A percentile compares a stretch with the other conserved stretches of the same genome.
These are phyloP conservation scores for Eciton burchellii DNA, from an alignment of 1,140 invertebrate genomes.

Conservation along the genomic window DNA sequence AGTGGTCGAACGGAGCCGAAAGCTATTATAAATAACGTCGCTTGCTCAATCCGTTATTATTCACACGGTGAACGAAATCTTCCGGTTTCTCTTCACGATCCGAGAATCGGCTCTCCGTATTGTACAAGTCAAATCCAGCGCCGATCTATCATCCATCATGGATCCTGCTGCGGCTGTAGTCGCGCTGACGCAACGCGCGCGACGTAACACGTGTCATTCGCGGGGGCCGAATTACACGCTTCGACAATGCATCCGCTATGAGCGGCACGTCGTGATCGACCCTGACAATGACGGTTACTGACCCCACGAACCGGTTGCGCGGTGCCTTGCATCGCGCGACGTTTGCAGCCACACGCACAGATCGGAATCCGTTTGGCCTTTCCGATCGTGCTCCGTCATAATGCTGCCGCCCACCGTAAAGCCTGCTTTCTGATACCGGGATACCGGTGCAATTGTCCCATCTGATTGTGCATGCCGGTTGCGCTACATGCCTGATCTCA, in stretches of 20 bases:
- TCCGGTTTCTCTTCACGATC: slow-evolving; percentile 42
- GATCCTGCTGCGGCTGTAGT: neutral
- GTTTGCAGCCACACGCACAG: slow-evolving; percentile 28
- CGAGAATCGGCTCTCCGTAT: neutral
- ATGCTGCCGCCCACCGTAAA: neutral
- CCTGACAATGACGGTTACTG: slow-evolving; percentile 71
- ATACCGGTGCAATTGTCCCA: neutral
- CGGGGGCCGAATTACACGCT: slow-evolving; percentile 23
- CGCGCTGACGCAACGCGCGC: neutral
- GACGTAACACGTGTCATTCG: neutral
- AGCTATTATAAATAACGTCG: slow-evolving; percentile 48
- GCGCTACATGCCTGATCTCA: neutral
- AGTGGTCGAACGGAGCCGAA: slow-evolving; percentile 5
- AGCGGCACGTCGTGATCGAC: slow-evolving; percentile 31
- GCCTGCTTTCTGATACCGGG: neutral
- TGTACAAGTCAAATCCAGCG: neutral
- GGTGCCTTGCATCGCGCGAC: slow-evolving; percentile 35
- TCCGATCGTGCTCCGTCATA: slow-evolving; percentile 20
- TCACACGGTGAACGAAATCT: slow-evolving; percentile 23
- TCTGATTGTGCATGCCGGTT: neutral
- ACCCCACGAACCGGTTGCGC: slow-evolving; percentile 66
- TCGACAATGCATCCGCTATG: slow-evolving; percentile 33
- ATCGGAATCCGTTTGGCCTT: slow-evolving; percentile 49
- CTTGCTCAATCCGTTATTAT: slow-evolving; percentile 49
- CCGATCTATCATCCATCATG: neutral